These are phyloP conservation scores for Epiblema foenella DNA, from an alignment of 2,888 invertebrate genomes.

Conservation along the genomic window DNA sequence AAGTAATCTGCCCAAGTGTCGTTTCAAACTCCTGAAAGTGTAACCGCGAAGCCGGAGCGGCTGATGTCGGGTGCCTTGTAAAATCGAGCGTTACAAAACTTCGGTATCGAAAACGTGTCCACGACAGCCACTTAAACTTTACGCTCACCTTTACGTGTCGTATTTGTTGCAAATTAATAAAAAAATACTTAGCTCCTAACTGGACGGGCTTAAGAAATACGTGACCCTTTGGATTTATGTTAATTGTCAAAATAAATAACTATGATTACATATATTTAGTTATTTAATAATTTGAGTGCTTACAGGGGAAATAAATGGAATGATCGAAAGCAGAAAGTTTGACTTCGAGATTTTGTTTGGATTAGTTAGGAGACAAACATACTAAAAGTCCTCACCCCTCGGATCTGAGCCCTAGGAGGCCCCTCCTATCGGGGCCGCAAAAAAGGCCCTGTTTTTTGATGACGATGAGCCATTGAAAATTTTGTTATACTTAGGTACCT, in stretches of 20 bases:
- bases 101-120: conserved; percentile 54
- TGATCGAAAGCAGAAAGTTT: no score
- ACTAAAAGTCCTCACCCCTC: no score
- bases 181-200: neutral
- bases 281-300: neutral
- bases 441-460: no score
- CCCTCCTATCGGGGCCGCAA: no score
- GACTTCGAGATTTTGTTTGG: no score
- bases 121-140: conserved; percentile 53
- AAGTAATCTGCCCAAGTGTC: conserved; percentile 59
- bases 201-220: neutral
- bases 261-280: neutral
- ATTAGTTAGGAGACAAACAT: no score
- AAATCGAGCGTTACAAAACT: conserved; percentile 52
- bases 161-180: conserved; percentile 22
- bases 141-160: conserved; percentile 36
- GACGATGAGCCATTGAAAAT: no score
- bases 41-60: conserved; percentile 49
- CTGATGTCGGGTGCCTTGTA: conserved; percentile 53
- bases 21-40: conserved; percentile 58
- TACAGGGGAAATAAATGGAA: no score
- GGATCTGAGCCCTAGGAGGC: no score
- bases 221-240: no score
- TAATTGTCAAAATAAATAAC: neutral
- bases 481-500: no score